Evolutionary conservation across 64 coral and sea anemone species (phyloP).

Genomic region (Pocillopora damicornis): DNA sequence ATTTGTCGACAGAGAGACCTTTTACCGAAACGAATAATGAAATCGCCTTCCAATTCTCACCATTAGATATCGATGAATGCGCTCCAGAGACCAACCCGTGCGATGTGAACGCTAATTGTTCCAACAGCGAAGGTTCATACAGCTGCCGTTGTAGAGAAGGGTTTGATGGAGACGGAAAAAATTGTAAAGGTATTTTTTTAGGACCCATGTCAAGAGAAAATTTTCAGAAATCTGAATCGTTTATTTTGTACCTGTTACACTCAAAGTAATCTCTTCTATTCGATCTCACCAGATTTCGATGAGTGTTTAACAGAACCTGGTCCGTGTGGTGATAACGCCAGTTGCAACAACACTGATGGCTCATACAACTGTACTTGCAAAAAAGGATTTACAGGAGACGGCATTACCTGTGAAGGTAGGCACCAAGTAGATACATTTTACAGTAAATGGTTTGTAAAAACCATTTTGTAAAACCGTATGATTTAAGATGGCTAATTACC

Average conservation of each 20-base stretch:
- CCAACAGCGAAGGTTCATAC: constrained; percentile 16
- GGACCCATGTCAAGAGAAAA: neutral
- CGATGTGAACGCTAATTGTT: constrained; percentile 25
- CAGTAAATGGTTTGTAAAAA: too few relatives aligned
- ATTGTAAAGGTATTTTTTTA: constrained; percentile 14
- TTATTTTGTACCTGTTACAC: neutral
- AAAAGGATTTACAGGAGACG: constrained; percentile 43
- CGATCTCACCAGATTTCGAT: constrained; percentile 19
- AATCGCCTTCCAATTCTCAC: neutral
- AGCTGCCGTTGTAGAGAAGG: constrained; percentile 6
- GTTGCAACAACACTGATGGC: constrained; percentile 47
- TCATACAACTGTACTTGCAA: constrained; percentile 52
- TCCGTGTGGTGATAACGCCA: constrained; percentile 34
- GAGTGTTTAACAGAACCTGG: constrained; percentile 36
- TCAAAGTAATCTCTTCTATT: neutral
- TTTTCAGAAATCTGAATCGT: neutral
- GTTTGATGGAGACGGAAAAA: constrained; percentile 3
- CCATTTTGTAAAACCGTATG: too few relatives aligned
- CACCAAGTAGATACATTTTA: neutral
- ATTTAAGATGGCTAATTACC: too few relatives aligned
- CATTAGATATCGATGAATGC: constrained; percentile 30
- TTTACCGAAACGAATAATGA: neutral
- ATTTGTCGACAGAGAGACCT: neutral
- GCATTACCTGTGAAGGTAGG: constrained; percentile 21
- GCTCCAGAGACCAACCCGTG: neutral